These are phyloP conservation scores for Scalopus aquaticus DNA, from an alignment of 2,113 vertebrate species.

Conservation along the genomic window DNA sequence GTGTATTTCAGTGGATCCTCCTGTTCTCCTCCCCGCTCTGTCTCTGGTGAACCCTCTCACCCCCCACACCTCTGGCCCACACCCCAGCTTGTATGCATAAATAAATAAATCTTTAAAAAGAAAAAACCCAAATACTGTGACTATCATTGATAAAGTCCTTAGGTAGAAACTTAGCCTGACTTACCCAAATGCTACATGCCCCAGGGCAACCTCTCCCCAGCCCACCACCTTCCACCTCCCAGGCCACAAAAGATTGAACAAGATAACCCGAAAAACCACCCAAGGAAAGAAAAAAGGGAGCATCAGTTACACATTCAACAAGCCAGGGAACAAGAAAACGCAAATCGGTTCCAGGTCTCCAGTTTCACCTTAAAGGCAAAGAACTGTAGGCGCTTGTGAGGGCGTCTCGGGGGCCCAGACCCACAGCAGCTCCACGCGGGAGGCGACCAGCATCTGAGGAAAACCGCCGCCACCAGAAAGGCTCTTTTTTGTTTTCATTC, in stretches of 20 bases:
- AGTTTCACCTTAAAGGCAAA: conserved; percentile 69
- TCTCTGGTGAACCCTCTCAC: too few species aligned
- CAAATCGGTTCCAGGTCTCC: conserved; percentile 59
- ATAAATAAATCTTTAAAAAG: too few species aligned
- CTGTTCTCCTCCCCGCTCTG: too few species aligned
- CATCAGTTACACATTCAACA: conserved; percentile 50
- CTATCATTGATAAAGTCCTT: background rate
- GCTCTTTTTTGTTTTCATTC: conserved; percentile 81
- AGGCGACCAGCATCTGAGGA: conserved; percentile 71
- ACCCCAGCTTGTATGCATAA: too few species aligned
- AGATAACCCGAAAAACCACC: conserved; percentile 63
- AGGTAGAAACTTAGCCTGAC: background rate
- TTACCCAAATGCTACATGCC: background rate
- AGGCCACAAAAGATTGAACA: background rate
- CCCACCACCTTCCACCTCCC: background rate
- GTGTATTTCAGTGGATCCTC: too few species aligned
- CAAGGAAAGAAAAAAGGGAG: conserved; percentile 52
- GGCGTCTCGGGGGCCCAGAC: conserved; percentile 61
- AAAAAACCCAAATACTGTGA: too few species aligned
- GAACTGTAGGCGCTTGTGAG: conserved; percentile 50
- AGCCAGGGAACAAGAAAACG: conserved; percentile 49
- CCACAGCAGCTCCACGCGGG: conserved; percentile 62
- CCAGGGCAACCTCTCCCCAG: background rate
- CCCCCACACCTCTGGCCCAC: too few species aligned
- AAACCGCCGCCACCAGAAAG: conserved; percentile 75